Conservation (phyloP, 1,140 invertebrate species). For the Ridgeia piscesae region DNA sequence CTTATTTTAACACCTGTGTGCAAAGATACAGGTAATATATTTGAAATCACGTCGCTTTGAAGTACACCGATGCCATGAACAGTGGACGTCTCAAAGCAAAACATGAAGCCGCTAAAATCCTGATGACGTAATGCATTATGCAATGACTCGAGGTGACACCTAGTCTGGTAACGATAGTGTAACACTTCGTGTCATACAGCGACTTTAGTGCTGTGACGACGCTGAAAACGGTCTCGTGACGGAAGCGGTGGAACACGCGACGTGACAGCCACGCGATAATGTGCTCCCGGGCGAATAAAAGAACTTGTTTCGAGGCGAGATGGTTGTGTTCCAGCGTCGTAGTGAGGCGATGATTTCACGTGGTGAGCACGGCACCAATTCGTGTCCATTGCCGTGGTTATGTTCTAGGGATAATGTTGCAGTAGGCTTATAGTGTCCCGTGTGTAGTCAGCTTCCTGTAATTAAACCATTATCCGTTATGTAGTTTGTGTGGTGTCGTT, state of each 20-base stretch:
- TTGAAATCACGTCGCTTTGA: no score
- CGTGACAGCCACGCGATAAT: background rate
- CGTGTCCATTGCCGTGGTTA: background rate
- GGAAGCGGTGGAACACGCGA: background rate
- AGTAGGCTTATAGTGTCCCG: background rate
- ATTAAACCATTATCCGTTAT: background rate
- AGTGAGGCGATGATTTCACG: background rate
- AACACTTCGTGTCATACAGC: background rate
- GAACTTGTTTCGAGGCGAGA: background rate
- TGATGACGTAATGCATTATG: background rate
- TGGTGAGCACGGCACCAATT: background rate
- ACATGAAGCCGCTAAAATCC: background rate
- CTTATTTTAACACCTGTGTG: no score
- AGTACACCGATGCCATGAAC: background rate
- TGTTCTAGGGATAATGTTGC: background rate
- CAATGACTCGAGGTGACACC: background rate
- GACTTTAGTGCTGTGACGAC: background rate
- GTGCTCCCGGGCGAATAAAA: background rate
- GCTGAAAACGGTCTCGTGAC: background rate
- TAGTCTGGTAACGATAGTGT: background rate
- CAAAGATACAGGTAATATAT: no score
- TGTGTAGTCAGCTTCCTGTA: background rate
- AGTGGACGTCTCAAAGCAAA: background rate
- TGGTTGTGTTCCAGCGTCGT: background rate
- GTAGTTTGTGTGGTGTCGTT: background rate